phyloP scores from a whole-genome alignment of 2,888 invertebrate species.

The Anarsia innoxiella region DNA sequence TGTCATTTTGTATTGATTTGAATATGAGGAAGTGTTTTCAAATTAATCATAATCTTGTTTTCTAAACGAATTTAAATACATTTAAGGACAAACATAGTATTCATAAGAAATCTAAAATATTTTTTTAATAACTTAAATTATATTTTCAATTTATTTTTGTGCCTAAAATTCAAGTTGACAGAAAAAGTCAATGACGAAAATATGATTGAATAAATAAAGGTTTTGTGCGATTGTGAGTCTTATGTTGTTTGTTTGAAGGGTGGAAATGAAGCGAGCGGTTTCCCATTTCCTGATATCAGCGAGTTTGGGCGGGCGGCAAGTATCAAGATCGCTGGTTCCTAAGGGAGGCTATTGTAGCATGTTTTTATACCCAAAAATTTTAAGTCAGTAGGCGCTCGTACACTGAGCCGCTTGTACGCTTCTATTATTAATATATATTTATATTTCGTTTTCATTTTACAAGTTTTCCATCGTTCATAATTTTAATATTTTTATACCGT shows the following conservation, averaged over 20 bases:
- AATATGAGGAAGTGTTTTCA: no score
- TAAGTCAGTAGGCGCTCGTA: conserved; percentile 76
- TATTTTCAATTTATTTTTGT: conserved; percentile 4
- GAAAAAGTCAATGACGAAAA: no score
- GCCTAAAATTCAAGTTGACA: conserved; percentile 1
- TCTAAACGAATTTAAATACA: no score
- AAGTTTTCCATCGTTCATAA: conserved; percentile 74
- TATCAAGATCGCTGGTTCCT: conserved; percentile 52
- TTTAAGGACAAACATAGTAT: no score
- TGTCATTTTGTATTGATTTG: no score
- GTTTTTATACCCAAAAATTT: conserved; percentile 76
- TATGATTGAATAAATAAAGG: no score
- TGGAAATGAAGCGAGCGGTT: no score
- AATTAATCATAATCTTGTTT: no score
- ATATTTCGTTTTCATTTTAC: conserved; percentile 75
- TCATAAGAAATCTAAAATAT: no score
- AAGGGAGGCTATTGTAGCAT: conserved; percentile 72
- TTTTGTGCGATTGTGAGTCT: no score
- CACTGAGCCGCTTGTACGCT: conserved; percentile 72
- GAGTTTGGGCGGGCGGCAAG: conserved; percentile 36
- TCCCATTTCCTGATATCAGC: conserved; percentile 16
- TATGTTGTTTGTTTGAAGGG: no score
- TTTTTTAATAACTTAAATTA: no score
- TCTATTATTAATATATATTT: conserved; percentile 75
- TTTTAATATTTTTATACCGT: conserved; percentile 76